These are phyloP conservation scores for Drosophila gaucha DNA, from an alignment of 2,888 invertebrate genomes.

Conservation along the genomic window DNA sequence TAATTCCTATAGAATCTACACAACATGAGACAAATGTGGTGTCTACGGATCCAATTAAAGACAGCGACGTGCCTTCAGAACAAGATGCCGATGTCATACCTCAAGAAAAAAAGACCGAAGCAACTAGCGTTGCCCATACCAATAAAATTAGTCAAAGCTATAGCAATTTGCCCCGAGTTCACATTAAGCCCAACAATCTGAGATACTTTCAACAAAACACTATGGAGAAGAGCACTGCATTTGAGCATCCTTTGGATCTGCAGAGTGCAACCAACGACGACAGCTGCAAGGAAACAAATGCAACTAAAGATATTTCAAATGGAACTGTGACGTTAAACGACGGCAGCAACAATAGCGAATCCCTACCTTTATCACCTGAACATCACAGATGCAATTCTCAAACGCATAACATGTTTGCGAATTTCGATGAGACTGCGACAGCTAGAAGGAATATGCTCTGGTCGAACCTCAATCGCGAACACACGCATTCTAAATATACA, in stretches of 20 bases:
- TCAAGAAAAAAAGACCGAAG: conserved; percentile 46
- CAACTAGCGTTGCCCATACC: conserved; percentile 33
- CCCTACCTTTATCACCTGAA: conserved; percentile 41
- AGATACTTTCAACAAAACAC: conserved; percentile 43
- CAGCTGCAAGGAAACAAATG: conserved; percentile 25
- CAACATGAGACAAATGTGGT: conserved; percentile 8
- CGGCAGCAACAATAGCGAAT: conserved; percentile 25
- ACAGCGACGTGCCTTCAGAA: conserved; percentile 40
- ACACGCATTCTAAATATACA: conserved; percentile 66
- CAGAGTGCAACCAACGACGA: conserved; percentile 11
- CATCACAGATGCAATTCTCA: conserved; percentile 37
- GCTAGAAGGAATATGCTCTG: conserved; percentile 79
- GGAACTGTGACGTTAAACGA: conserved; percentile 13
- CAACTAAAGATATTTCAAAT: conserved; percentile 17
- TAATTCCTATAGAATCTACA: conserved; percentile 82
- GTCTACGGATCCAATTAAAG: conserved; percentile 21
- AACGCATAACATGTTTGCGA: conserved; percentile 24
- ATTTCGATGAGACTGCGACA: conserved; percentile 47
- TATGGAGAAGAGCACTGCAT: conserved; percentile 20
- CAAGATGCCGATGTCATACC: conserved; percentile 36
- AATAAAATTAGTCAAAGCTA: conserved; percentile 64
- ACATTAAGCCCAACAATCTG: conserved; percentile 60
- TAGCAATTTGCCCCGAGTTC: conserved; percentile 83
- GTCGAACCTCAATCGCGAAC: conserved; percentile 79
- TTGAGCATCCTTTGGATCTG: conserved; percentile 37